Percentiles rank a stretch among this genome's conserved stretches.
phyloP scores from a whole-genome alignment of 2,888 invertebrate species.

The Chrysolina oricalcia region DNA sequence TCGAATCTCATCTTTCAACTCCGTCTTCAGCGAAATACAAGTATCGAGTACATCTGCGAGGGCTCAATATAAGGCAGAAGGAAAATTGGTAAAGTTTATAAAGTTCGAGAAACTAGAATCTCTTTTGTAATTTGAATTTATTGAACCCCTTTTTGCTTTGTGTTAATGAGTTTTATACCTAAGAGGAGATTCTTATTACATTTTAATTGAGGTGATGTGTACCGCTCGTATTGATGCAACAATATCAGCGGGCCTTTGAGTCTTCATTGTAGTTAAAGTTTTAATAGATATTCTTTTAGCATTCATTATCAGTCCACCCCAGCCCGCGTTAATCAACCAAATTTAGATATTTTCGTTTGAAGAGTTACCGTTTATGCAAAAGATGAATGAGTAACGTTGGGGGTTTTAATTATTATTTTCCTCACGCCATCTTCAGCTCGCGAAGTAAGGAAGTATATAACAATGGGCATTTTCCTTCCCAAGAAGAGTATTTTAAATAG shows the following conservation, averaged over 20 bases:
- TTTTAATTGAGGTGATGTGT: constrained; percentile 73
- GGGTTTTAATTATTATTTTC: constrained; percentile 67
- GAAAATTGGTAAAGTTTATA: constrained; percentile 32
- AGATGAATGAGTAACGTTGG: constrained; percentile 68
- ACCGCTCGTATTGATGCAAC: constrained; percentile 69
- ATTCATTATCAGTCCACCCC: constrained; percentile 71
- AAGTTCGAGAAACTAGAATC: constrained; percentile 41
- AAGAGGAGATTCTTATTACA: constrained; percentile 72
- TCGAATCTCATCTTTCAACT: constrained; percentile 14
- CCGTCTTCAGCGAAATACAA: background rate
- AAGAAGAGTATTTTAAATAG: background rate
- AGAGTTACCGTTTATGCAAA: constrained; percentile 67
- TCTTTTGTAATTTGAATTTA: constrained; percentile 67
- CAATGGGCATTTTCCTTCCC: constrained; percentile 19
- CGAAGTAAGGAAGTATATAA: background rate
- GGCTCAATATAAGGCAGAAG: background rate
- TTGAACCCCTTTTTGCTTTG: constrained; percentile 68
- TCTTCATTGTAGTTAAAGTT: constrained; percentile 69
- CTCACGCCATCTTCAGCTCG: constrained; percentile 39
- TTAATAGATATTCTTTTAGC: constrained; percentile 73
- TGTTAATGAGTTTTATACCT: constrained; percentile 72
- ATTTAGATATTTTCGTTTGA: constrained; percentile 65
- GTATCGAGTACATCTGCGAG: constrained; percentile 5
- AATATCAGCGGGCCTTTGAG: constrained; percentile 61
- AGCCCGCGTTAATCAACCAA: constrained; percentile 69